Base-by-base conservation (phyloP, 2,797 vertebrate species). In the Trematomus bernacchii region DNA sequence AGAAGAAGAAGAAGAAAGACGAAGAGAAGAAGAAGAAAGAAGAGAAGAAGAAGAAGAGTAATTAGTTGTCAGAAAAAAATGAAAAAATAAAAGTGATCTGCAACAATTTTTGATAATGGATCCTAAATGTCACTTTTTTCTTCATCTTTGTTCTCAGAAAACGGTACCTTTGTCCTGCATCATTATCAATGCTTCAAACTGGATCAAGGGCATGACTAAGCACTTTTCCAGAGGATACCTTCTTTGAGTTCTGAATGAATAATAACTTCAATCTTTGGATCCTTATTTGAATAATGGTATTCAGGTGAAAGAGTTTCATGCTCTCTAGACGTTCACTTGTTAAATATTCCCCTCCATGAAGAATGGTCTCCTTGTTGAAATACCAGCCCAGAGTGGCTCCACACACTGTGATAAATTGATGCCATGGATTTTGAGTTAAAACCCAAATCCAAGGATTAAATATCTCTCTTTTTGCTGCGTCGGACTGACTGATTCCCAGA, bases 401-500 rank as follows among this genome's bases (percentile, higher is more conserved):
- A 57, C 59, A 57, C 57, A 14, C 76, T 62, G 72, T 11, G n/a
- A 72, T 80, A 58, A 82, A 88, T 73, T 66, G 66, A 85, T 83
- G 55, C 76, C 77, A 76, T 66, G 63, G 19, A 80, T 75, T 76
- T 57, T 42, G 27, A 80, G 78, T 75, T 79, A 74, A 86, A 85
- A 80, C 54, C 67, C 58, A 70, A 82, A 87, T 73, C 79, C 72
- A 44, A 46, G 73, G 65, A 79, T 82, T 79, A 79, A 78, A 86
- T 79, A 27, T 71, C 51, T 77, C 71, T 53, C 44, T 74, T n/a
- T 80, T 76, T 63, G 83, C 79, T 78, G 70, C 21, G 71, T 83
- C 77, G 51, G 73, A 48, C 63, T 82, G 76, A 86, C 71, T 71
- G 80, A 85, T 77, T 85, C 70, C 55, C 30, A 67, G 12, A 84